A percentile compares a stretch with the other conserved stretches of the same genome.
Conservation (phyloP, 2,888 invertebrate species). For the Lasioglossum vierecki region DNA sequence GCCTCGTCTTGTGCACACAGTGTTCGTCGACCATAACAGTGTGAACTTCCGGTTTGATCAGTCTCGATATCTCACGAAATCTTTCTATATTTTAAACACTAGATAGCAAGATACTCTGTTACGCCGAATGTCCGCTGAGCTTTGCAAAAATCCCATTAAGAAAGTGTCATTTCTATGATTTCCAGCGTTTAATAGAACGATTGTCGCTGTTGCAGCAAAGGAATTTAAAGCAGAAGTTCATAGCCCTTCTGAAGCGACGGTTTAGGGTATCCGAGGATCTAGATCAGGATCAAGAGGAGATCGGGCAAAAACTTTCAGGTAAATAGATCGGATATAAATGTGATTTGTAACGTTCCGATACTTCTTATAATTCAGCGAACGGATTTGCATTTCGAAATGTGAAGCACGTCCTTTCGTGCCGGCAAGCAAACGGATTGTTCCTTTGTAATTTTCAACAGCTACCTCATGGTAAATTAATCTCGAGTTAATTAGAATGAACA, state of each 20-base stretch:
- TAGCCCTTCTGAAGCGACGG: constrained; percentile 93
- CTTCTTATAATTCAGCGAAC: not conserved
- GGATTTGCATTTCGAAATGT: not conserved
- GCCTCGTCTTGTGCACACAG: not conserved
- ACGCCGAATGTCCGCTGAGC: constrained; percentile 3
- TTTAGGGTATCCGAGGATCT: constrained; percentile 97
- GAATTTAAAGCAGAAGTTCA: constrained; percentile 98
- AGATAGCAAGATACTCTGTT: not conserved
- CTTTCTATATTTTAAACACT: not conserved
- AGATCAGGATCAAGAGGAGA: constrained; percentile 86
- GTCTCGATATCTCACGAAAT: not conserved
- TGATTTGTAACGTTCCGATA: not conserved
- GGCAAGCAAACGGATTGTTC: not conserved
- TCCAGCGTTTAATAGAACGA: not conserved
- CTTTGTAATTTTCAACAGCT: not conserved
- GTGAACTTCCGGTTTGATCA: not conserved
- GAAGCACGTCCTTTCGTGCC: not conserved
- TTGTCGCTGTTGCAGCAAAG: constrained; percentile 88
- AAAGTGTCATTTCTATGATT: constrained; percentile 11
- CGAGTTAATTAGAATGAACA: not conserved
- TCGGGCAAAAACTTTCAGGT: constrained; percentile 85
- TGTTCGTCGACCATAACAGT: not conserved
- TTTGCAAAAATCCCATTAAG: not conserved
- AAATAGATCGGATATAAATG: constrained; percentile 40
- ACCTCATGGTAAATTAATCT: not conserved